phyloP scores from a whole-genome alignment of 2,888 invertebrate species.

The Rhyacophila evoluta region DNA sequence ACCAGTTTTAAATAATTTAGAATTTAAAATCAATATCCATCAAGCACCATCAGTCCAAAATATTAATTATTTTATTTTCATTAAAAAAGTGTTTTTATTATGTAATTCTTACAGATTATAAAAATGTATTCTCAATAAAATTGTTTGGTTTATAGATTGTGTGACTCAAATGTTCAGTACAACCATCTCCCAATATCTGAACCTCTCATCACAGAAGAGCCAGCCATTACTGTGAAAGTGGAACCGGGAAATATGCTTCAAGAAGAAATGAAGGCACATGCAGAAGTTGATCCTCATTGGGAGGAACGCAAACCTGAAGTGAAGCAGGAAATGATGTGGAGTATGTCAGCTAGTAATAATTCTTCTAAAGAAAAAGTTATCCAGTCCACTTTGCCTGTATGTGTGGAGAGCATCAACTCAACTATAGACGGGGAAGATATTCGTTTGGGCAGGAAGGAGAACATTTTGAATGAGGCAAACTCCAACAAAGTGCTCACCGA shows the following conservation, averaged over 20 bases:
- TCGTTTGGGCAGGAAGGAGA: background rate
- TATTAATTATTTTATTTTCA: too few species aligned
- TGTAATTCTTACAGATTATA: too few species aligned
- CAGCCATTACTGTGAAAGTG: background rate
- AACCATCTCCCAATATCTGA: background rate
- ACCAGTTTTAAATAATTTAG: too few species aligned
- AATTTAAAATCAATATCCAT: too few species aligned
- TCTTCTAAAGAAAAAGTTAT: background rate
- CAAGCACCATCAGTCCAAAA: too few species aligned
- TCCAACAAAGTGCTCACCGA: background rate
- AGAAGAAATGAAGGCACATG: background rate
- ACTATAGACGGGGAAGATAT: background rate
- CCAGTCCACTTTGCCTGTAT: background rate
- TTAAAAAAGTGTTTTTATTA: too few species aligned
- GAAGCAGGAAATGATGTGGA: background rate
- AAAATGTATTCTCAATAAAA: too few species aligned
- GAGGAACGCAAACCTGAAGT: background rate
- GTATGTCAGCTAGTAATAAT: background rate
- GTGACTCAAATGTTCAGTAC: background rate
- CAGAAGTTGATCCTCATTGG: background rate
- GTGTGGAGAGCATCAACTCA: background rate
- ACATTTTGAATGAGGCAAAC: background rate
- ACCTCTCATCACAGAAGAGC: background rate
- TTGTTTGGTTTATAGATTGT: background rate
- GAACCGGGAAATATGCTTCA: background rate